Evolutionary conservation across 2,888 invertebrate genomes (phyloP), one percentile per base, ranked within the genome.

Genomic region (Leucania comma): DNA sequence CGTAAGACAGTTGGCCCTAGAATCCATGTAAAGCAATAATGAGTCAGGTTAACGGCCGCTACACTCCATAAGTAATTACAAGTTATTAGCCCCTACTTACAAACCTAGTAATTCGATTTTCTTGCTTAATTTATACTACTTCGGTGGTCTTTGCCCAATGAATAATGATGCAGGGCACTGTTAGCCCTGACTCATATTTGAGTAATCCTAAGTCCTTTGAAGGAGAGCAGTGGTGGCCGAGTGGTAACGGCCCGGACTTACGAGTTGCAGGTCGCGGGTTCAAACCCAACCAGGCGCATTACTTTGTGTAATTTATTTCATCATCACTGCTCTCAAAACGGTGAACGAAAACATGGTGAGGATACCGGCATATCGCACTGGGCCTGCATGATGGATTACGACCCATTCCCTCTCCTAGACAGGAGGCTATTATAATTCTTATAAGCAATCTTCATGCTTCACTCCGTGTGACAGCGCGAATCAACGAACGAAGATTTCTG

Each of bases 21-120:
- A 72, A 66, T 66, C 53, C 68, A 69, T 66, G 65, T 70, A 70
- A 68, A 81, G 58, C 70, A 66, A 78, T 81, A 72, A 83, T 69
- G 65, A 78, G 59, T 58, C 50, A 67, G 57, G 65, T 57, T 68
- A 78, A 74, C 71, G 65, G 60, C 57, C 63, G 54, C 54, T 46
- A 17, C 8, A 70, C 35, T 62, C 22, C 56, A 71, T 68, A 65
- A 68, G 65, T 82, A 70, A 68, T 79, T 74, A 79, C 64, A 57
- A 80, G 70, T 68, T 70, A 79, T 79, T 82, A 78, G 48, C 46
- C 22, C 38, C 50, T 67, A 59, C 53, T 67, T 65, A 65, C 69
- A 53, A 74, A 61, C 64, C 32, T 61, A 74, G 69, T 65, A 59
- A 74, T 78, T 74, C 61, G 64, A 80, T 78, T 69, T 67, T 54